A percentile compares a stretch with the other conserved stretches of the same genome.
phyloP scores from a whole-genome alignment of 2,888 invertebrate species.

The Andrena minutula region DNA sequence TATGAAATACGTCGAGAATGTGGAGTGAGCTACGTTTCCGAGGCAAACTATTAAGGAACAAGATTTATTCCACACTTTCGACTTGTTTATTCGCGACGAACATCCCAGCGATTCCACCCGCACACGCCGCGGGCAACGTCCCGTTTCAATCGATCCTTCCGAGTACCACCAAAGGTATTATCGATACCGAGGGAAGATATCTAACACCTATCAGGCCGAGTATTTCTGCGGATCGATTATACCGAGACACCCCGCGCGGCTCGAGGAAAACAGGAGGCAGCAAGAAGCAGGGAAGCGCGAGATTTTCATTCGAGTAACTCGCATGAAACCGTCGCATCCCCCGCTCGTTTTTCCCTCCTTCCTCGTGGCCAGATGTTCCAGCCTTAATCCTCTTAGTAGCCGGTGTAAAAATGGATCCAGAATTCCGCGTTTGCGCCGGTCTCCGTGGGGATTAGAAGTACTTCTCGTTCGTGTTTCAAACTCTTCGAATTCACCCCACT shows the following conservation, averaged over 20 bases:
- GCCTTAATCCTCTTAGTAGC: slow-evolving; percentile 15
- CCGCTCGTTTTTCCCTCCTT: slow-evolving; percentile 6
- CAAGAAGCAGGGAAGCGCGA: neutral
- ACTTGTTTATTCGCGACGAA: neutral
- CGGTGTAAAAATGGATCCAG: slow-evolving; percentile 9
- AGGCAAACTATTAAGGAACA: neutral
- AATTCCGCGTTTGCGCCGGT: neutral
- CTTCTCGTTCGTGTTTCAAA: neutral
- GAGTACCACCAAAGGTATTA: no score
- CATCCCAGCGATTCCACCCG: neutral
- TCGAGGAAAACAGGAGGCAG: neutral
- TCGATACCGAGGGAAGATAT: no score
- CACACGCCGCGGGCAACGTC: neutral
- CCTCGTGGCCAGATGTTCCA: neutral
- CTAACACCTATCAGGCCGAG: neutral
- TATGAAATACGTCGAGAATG: neutral
- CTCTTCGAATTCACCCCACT: neutral
- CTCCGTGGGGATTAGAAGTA: slow-evolving; percentile 1
- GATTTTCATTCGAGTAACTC: neutral
- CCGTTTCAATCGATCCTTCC: neutral
- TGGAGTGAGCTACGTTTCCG: neutral
- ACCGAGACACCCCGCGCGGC: neutral
- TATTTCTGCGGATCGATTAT: neutral
- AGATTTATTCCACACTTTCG: neutral
- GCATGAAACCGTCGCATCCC: neutral